Evolutionary conservation across 2,888 invertebrate species (phyloP), one percentile per base, ranked within the genome.

Genomic region (Beris chalybata): DNA sequence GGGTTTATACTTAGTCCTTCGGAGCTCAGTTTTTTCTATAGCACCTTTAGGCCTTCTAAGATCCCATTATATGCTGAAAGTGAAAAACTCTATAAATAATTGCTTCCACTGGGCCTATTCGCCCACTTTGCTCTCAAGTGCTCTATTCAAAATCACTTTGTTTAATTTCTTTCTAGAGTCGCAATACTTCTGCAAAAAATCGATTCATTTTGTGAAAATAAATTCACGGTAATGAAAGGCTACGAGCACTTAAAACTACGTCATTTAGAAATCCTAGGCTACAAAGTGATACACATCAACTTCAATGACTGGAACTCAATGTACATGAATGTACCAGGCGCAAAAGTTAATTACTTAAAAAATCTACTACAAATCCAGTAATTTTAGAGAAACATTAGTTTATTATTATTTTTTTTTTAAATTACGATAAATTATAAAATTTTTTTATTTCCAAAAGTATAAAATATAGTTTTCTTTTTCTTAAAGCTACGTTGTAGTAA

Each of bases 201-300:
- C 3, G 78, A 81, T 57, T 80, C 82, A 2, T 84, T 82, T 72
- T 78, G 78, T 61, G 77, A 77, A 59, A 85, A 85, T n/a, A 79
- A 79, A 64, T 75, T 82, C 55, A 78, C 77, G 11, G 80, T 78
- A 6, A 72, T 87, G 53, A 82, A 81, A 71, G 87, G 88, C 0
- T 76, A 77, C 4, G 78, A 82, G 48, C 82, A 83, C 44, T 70
- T 86, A 61, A 83, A 83, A 74, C 81, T 82, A 53, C 78, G 86
- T 59, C 87, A 88, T 76, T 78, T 88, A 63, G 87, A 87, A 77
- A 85, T 87, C 71, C 77, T 87, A 73, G 87, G 87, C 5, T 88
- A 87, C 73, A 82, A 82, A 73, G 86, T 87, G 5, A 75, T 85
- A 55, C 76, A 82, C 66, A 77, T 87, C 7, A 83, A 83, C 70